A percentile compares a stretch with the other conserved stretches of the same genome.
Evolutionary conservation across 2,888 invertebrate genomes (phyloP).

Genomic region (Limenitis camilla): DNA sequence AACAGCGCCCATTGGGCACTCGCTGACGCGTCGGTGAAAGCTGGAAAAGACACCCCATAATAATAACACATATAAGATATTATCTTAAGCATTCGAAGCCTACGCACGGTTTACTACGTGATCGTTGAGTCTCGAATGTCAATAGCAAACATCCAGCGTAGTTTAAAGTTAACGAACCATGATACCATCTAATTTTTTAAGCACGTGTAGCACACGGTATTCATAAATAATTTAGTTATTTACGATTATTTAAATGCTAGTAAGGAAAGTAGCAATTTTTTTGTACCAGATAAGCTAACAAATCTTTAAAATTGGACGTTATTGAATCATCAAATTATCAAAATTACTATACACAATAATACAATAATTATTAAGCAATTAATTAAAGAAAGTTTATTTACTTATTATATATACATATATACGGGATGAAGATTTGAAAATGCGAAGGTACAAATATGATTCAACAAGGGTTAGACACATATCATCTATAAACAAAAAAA

Average conservation of each 20-base stretch:
- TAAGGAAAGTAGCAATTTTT: no score
- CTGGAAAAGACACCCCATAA: conserved; percentile 56
- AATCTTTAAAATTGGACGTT: no score
- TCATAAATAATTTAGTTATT: no score
- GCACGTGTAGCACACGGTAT: no score
- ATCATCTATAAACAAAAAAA: conserved; percentile 63
- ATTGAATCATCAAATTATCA: no score
- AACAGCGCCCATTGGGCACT: conserved; percentile 61
- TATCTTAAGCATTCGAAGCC: conserved; percentile 59
- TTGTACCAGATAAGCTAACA: no score
- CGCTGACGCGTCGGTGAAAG: conserved; percentile 66
- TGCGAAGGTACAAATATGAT: conserved; percentile 58
- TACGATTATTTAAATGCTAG: no score
- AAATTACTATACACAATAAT: no score
- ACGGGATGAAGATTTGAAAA: background rate
- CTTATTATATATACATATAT: no score
- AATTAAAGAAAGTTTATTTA: no score
- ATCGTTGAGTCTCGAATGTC: conserved; percentile 37
- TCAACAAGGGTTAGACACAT: conserved; percentile 52
- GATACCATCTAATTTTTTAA: conserved; percentile 31
- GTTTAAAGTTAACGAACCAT: conserved; percentile 40
- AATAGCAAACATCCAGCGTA: no score
- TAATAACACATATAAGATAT: conserved; percentile 48
- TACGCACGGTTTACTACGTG: conserved; percentile 49
- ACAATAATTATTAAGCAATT: no score